Evolutionary conservation across 1,140 invertebrate species (phyloP), one percentile per base, ranked within the genome.

Genomic region (Drosophila ercepeae): DNA sequence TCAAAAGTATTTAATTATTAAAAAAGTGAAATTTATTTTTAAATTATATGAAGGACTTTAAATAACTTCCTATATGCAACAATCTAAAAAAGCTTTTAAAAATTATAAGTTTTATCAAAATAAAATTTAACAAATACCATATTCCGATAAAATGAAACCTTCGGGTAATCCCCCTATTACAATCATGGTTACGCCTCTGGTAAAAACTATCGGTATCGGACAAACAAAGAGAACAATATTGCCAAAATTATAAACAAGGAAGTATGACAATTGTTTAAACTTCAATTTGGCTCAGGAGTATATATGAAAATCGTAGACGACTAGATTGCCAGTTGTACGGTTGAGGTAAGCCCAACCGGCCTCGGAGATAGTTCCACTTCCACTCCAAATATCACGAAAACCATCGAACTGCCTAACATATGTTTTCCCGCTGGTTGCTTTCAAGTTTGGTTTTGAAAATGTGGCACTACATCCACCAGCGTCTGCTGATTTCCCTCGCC

Each of bases 261-360:
- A 59, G 18, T 29, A 27, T 27, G 46, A 50, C 48, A 42, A 39
- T 50, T 63, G 57, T 32, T 34, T 69, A 69, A 50, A 73, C 61
- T 49, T 68, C 18, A 50, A 39, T 21, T 45, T 52, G 34, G 41
- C 27, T 29, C 34, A 34, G 18, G 18, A 19, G 53, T 75, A 45
- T 52, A 51, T 64, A 71, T 64, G 53, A 60, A 54, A 57, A 49
- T 25, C 21, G 21, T 18, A 25, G 25, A 23, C 52, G 32, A 65
- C 19, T 52, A 59, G 49, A 45, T 32, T 18, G 39, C 49, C 73
- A 77, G 67, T 70, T 48, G 8, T 46, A 13, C 41, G 44, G 39
- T 72, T 63, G 65, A 74, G 75, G 75, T 78, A 78, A 78, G 63
- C 29, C 23, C 29, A 14, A 8, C 25, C 39, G 13, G 53, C 52